Evolutionary conservation across 2,113 vertebrate genomes (phyloP), one percentile per base, ranked within the genome.

Genomic region (Psilopogon haemacephalus): DNA sequence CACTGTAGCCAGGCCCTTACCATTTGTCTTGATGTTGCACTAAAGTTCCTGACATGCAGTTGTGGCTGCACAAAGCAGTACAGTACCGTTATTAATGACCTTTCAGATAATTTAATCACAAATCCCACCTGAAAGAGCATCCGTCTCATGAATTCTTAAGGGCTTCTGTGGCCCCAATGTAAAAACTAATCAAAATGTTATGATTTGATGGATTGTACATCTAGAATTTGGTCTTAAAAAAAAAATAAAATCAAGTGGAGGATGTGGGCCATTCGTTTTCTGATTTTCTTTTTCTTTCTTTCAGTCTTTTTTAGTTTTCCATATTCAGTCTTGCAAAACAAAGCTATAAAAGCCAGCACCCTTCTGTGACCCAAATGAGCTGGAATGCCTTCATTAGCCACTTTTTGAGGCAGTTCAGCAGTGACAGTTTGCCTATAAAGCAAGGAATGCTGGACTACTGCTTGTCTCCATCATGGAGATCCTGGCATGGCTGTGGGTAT

Each of bases 261-360:
- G 55, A 7, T 42, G 30, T 60, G 42, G 8, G 13, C 85, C 78
- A 8, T n/a, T 92, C 75, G 48, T 52, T 71, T 33, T 50, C 69
- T 71, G 67, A 11, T 68, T 54, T 50, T 70, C 52, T 33, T 67
- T 64, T 40, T 65, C 56, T 71, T 71, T 24, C 77, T 78, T 75
- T 58, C 35, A 23, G 70, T 84, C 50, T 52, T 9, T 35, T 3
- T 65, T 73, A 74, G 40, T 64, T 91, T 91, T 35, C 28, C 48
- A 26, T 44, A 59, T 76, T 94, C 72, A 46, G 30, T 44, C 79
- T 86, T 94, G 86, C 86, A 90, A 93, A 94, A 82, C 67, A 73
- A 35, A 87, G 5, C 93, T 86, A 63, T 93, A 87, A 89, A 93
- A 86, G 3, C 2, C 17, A 67, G 38, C 70, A 15, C 63, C 74